These are phyloP conservation scores for Talpa occidentalis DNA, from an alignment of 2,113 vertebrate genomes.

Conservation along the genomic window DNA sequence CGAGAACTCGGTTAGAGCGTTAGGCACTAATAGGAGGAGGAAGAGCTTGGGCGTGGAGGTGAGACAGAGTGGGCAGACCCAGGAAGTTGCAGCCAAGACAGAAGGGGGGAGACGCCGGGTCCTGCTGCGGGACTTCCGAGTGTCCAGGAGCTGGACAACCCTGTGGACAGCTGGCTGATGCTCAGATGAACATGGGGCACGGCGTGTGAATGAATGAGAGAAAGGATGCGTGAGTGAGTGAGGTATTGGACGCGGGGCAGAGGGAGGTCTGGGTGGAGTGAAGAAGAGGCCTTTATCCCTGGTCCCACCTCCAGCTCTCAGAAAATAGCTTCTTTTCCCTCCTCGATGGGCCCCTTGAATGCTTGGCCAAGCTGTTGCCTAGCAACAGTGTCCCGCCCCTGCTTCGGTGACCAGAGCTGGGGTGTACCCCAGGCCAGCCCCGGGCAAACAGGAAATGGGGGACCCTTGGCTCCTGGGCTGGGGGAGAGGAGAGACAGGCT, in stretches of 20 bases:
- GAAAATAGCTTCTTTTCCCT: not conserved
- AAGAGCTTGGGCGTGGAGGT: constrained; percentile 34
- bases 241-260: not conserved
- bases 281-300: rapidly evolving
- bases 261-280: not conserved
- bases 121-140: not conserved
- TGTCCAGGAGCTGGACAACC: not conserved
- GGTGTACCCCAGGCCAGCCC: not conserved
- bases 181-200: not conserved
- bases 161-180: no score
- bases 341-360: constrained; percentile 5
- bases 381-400: constrained; percentile 37
- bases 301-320: not conserved
- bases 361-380: constrained; percentile 42
- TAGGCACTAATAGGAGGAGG: constrained; percentile 31
- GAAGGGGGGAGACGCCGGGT: not conserved
- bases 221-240: not conserved
- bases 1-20: not conserved
- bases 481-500: not conserved
- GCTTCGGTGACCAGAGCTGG: not conserved
- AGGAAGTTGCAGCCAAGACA: not conserved
- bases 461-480: no score
- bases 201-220: not conserved
- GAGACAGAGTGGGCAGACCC: constrained; percentile 25
- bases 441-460: not conserved